Conservation (phyloP, 2,113 vertebrate genomes). For the Neofelis nebulosa region DNA sequence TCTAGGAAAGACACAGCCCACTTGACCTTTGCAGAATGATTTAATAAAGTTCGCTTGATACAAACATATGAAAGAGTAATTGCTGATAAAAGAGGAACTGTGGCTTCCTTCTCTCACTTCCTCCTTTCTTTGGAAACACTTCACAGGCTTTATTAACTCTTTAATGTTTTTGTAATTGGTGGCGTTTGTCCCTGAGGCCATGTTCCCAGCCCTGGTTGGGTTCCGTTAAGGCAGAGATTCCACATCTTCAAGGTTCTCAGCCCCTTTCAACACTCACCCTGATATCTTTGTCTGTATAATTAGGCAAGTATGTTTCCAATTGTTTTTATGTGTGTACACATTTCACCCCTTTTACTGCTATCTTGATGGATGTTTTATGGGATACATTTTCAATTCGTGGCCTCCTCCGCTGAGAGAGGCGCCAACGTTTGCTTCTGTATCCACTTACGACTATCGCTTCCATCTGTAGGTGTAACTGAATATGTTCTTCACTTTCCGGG, state of each 20-base stretch:
- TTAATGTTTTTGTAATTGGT: conserved; percentile 76
- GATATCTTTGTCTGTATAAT: conserved; percentile 72
- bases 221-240: conserved; percentile 50
- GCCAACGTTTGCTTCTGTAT: conserved; percentile 72
- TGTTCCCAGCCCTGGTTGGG: conserved; percentile 59
- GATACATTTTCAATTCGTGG: conserved; percentile 68
- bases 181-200: conserved; percentile 74
- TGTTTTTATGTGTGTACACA: conserved; percentile 77
- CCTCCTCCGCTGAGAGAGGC: conserved; percentile 62
- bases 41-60: conserved; percentile 83
- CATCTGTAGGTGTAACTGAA: conserved; percentile 80
- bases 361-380: conserved; percentile 77
- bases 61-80: conserved; percentile 81
- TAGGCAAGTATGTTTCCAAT: conserved; percentile 71
- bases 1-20: conserved; percentile 80
- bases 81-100: conserved; percentile 83
- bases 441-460: conserved; percentile 73
- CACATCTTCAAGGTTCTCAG: background rate
- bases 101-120: conserved; percentile 82
- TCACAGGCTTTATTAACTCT: conserved; percentile 84
- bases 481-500: conserved; percentile 44
- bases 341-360: conserved; percentile 75
- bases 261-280: conserved; percentile 38
- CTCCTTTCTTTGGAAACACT: conserved; percentile 78
- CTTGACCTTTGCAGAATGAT: conserved; percentile 88